Base-by-base conservation (phyloP, 2,113 vertebrate genomes). In the Labeo catla region DNA sequence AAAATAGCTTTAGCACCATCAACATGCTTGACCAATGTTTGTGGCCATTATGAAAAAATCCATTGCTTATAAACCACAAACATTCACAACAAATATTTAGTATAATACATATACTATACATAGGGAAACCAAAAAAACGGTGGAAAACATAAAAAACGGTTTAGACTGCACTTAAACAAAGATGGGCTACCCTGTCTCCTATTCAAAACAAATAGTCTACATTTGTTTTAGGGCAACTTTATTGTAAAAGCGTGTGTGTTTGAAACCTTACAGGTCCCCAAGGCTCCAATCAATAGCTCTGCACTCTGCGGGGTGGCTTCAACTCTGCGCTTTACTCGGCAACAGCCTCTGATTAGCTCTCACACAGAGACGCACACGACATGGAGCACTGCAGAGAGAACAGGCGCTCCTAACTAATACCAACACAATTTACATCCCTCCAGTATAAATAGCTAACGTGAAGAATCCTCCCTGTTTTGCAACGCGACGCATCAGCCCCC, bases 231-330 rank as follows among this genome's bases (percentile, higher is more conserved):
- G 45, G 49, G 83, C 59, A 72, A 79, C 87, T 86, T 76, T 61
- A 86, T 88, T 84, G 86, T 84, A 89, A 57, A 85, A 73, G 63
- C 84, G 76, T 23, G 36, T 36, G 39, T 76, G 23, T 74, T 80
- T 84, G 34, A 84, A 82, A 66, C 23, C 81, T 45, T 45, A 65
- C 23, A 43, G 12, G n/a, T 88, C 85, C 86, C 90, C 80, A 86
- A 86, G 85, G 86, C 52, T 76, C 85, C 83, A 89, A 89, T 91
- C 90, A 89, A 87, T 87, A 85, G 85, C 72, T 86, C 61, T 81
- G 21, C 49, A 36, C 86, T 85, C 66, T 39, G 68, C 72, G 43
- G 83, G 70, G 65, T 28, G 39, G 81, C 83, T 70, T 63, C 52
- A 85, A 81, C 84, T 86, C 61, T 86, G 83, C 7, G 84, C 83